Base-by-base conservation (phyloP, 2,797 vertebrate genomes). In the Limosa lapponica region DNA sequence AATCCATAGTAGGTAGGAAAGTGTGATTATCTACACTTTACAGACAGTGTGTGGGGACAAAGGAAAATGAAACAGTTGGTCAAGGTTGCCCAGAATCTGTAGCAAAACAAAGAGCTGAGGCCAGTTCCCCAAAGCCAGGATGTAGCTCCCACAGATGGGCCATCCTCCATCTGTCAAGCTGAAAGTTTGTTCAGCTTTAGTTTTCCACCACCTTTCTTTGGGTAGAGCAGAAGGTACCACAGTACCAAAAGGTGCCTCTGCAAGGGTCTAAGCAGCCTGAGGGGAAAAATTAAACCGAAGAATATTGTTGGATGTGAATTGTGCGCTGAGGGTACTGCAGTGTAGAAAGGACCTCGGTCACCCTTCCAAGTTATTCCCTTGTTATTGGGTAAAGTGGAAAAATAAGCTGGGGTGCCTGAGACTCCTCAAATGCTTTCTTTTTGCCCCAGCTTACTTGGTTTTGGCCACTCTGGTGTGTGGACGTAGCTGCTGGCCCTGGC, bases 71-170 rank as follows among this genome's bases (percentile, higher is more conserved):
- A 37, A 4, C 16, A 1, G 3, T 34, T 82, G 44, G 6, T 39
- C 12, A 27, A 71, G 43, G 30, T 23, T 93, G 16, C 34, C 22
- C 13, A 30, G 77, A 18, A 2, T 10, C 34, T 49, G 37, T 2
- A 37, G 32, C 30, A 41, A 57, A 61, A 6, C 7, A 12, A 44
- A 19, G 4, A 46, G 61, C 48, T 79, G 30, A 27, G 16, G 36
- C 41, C 66, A 8, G 23, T 1, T 73, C 10, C 32, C 9, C 36
- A 9, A 7, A 30, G 32, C 19, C 58, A 57, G 25, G 20, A 17
- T 15, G 49, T 8, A 0, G 44, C 4, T 80, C 58, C 32, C 25
- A 19, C 15, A 12, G 5, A 0, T 10, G 43, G 43, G 32, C 43
- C 32, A 80, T 44, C 13, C 24, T 71, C 32, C 4, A 3, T 28